These are phyloP conservation scores for Nothura maculosa DNA, from an alignment of 2,797 vertebrate genomes.

Conservation along the genomic window DNA sequence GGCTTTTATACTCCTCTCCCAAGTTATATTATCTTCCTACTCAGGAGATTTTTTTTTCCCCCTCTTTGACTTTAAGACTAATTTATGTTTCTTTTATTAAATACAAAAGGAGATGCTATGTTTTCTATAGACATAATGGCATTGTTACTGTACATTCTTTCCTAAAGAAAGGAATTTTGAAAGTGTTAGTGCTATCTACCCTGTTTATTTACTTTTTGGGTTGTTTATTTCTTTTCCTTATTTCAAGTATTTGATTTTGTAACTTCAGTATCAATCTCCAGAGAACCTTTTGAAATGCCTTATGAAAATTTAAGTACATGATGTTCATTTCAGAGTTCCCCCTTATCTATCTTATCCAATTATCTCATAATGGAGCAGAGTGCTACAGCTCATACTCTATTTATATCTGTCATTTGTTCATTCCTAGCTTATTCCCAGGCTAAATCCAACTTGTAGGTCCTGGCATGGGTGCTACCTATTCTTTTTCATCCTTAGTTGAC, in stretches of 20 bases:
- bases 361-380: slow-evolving; percentile 64
- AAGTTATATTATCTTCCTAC: background rate
- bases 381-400: slow-evolving; percentile 61
- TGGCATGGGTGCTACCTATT: slow-evolving; percentile 20
- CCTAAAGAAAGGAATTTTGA: background rate
- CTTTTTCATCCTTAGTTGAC: background rate
- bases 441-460: slow-evolving; percentile 39
- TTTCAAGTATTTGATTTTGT: slow-evolving; percentile 15
- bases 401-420: slow-evolving; percentile 65
- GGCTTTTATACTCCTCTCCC: background rate
- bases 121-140: background rate
- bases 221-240: slow-evolving; percentile 51
- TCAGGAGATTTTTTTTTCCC: background rate
- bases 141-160: background rate
- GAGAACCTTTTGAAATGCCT: slow-evolving; percentile 51
- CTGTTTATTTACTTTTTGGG: slow-evolving; percentile 28
- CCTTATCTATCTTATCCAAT: slow-evolving; percentile 66
- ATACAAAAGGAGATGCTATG: background rate
- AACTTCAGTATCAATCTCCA: slow-evolving; percentile 38
- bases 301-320: slow-evolving; percentile 63
- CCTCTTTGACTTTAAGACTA: background rate
- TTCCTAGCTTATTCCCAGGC: slow-evolving; percentile 37
- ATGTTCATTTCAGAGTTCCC: slow-evolving; percentile 64
- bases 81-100: background rate
- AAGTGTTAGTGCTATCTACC: background rate